A percentile compares a stretch with the other conserved stretches of the same genome.
phyloP scores from a whole-genome alignment of 2,888 invertebrate genomes.

The Helleia helle region DNA sequence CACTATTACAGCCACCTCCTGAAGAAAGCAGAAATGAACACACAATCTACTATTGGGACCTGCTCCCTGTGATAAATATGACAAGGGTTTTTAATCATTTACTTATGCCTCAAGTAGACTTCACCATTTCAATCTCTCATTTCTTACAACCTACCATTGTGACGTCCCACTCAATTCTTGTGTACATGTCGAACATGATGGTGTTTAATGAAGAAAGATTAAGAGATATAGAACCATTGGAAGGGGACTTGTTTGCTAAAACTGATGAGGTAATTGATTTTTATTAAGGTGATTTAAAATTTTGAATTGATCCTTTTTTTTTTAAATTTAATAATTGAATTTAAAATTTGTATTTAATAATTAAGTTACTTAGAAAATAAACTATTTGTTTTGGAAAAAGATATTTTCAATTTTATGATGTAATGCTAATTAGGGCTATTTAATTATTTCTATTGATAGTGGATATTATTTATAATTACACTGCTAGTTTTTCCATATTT shows the following conservation, averaged over 20 bases:
- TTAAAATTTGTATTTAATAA: no score
- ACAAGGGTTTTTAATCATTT: slow-evolving; percentile 45
- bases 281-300: no score
- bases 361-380: no score
- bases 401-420: no score
- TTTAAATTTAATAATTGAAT: no score
- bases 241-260: slow-evolving; percentile 41
- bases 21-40: slow-evolving; percentile 46
- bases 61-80: slow-evolving; percentile 53
- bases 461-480: slow-evolving; percentile 6
- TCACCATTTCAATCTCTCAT: slow-evolving; percentile 32
- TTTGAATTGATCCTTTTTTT: no score
- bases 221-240: slow-evolving; percentile 39
- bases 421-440: no score
- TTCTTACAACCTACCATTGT: slow-evolving; percentile 43
- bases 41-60: slow-evolving; percentile 47
- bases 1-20: slow-evolving; percentile 34
- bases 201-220: slow-evolving; percentile 40
- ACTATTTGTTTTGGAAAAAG: no score
- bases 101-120: slow-evolving; percentile 30
- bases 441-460: no score
- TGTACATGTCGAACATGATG: slow-evolving; percentile 45
- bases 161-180: slow-evolving; percentile 38
- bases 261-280: slow-evolving; percentile 31
- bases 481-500: slow-evolving; percentile 21